These are phyloP conservation scores for Junonia oenone DNA, from an alignment of 2,888 invertebrate genomes.

Conservation along the genomic window DNA sequence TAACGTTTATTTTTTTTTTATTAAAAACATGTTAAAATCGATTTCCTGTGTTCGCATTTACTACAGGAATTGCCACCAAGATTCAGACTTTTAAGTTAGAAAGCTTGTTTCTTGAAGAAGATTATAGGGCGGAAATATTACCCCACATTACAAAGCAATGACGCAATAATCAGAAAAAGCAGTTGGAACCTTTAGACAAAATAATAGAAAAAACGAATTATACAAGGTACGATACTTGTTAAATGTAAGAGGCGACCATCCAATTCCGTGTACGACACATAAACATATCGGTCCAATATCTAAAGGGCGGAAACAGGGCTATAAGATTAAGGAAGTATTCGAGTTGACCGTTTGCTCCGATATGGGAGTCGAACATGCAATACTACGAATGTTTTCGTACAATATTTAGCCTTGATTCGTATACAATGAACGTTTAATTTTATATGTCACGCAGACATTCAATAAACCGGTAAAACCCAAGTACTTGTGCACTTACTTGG, in stretches of 20 bases:
- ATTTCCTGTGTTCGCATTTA: no score
- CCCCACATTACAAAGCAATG: no score
- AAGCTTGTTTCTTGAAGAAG: no score
- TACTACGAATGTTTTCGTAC: conserved; percentile 5
- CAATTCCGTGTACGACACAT: conserved; percentile 11
- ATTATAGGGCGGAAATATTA: no score
- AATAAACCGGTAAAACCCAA: no score
- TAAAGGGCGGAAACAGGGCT: conserved; percentile 17
- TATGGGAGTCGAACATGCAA: conserved; percentile 10
- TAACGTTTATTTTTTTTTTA: no score
- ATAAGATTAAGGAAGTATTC: conserved; percentile 22
- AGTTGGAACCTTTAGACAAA: no score
- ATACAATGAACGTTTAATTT: not conserved
- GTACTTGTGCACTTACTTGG: no score
- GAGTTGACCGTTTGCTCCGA: conserved; percentile 6
- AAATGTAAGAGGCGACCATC: not conserved
- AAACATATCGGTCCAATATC: conserved; percentile 14
- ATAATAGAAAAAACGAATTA: not conserved
- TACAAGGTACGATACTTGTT: not conserved
- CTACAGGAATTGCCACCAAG: no score
- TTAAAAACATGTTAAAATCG: no score
- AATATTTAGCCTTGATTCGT: not conserved
- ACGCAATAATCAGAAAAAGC: no score
- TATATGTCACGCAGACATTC: not conserved
- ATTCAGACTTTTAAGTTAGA: no score